Evolutionary conservation across 2,797 vertebrate genomes (phyloP).

Genomic region (Distichodus sexfasciatus): DNA sequence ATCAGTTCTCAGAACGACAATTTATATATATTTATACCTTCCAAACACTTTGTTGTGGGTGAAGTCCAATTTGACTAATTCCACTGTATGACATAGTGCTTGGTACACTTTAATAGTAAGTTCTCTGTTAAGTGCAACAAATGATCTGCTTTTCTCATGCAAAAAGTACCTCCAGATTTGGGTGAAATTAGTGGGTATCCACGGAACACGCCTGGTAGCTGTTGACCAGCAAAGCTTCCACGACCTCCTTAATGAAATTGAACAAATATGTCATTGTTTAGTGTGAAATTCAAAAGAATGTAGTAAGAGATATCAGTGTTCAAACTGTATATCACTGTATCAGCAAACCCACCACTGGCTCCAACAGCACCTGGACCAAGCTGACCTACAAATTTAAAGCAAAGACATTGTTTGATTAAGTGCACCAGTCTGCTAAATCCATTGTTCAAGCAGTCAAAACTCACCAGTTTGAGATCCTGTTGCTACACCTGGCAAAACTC

Average conservation of each 20-base stretch:
- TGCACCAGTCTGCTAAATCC: neutral
- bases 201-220: slow-evolving; percentile 86
- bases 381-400: slow-evolving; percentile 46
- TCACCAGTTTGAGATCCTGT: slow-evolving; percentile 88
- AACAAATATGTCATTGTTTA: neutral
- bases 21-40: too few relatives aligned
- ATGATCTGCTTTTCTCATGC: neutral
- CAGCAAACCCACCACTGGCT: slow-evolving; percentile 36
- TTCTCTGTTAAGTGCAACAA: too few relatives aligned
- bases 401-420: neutral
- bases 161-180: slow-evolving; percentile 89
- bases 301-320: neutral
- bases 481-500: slow-evolving; percentile 89
- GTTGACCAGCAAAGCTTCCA: slow-evolving; percentile 79
- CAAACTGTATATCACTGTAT: neutral
- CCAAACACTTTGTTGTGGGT: too few relatives aligned
- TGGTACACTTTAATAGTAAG: too few relatives aligned
- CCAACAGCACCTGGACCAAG: slow-evolving; percentile 68
- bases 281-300: too few relatives aligned
- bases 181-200: slow-evolving; percentile 95
- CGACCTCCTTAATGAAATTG: slow-evolving; percentile 74
- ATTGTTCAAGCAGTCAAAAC: slow-evolving; percentile 18
- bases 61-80: too few relatives aligned
- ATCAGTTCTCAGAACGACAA: too few relatives aligned
- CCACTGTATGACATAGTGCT: too few relatives aligned